phyloP scores from a whole-genome alignment of 2,113 vertebrate species.

The Phoenicopterus ruber region DNA sequence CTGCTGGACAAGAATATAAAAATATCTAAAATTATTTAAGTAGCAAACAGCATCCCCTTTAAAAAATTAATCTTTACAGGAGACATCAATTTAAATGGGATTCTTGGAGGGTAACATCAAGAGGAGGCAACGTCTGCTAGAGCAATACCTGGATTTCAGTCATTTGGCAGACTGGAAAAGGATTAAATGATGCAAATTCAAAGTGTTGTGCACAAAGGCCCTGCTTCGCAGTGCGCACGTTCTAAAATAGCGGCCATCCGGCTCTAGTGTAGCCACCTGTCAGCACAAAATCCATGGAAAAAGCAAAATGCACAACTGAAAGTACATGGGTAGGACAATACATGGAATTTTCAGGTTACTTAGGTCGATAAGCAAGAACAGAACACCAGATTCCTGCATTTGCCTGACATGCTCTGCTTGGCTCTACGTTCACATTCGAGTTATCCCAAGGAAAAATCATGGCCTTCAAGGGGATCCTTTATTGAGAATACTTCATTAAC shows the following conservation, averaged over 20 bases:
- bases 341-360: neutral
- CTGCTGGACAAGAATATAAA: neutral
- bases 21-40: too few species aligned
- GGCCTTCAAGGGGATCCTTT: neutral
- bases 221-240: neutral
- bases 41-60: neutral
- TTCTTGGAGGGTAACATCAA: neutral
- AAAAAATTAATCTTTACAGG: neutral
- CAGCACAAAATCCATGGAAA: neutral
- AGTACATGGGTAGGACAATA: fast-evolving
- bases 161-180: neutral
- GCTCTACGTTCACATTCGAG: neutral
- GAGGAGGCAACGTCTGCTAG: neutral
- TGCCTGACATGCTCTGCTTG: neutral
- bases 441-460: neutral
- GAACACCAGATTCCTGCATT: neutral
- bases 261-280: neutral
- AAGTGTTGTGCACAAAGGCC: neutral
- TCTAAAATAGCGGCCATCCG: neutral
- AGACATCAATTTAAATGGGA: neutral
- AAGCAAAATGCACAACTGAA: neutral
- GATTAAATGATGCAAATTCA: neutral
- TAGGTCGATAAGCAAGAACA: neutral
- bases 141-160: neutral
- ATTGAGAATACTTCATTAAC: neutral